Evolutionary conservation across 2,113 vertebrate genomes (phyloP).

Genomic region (Apaloderma vittatum): DNA sequence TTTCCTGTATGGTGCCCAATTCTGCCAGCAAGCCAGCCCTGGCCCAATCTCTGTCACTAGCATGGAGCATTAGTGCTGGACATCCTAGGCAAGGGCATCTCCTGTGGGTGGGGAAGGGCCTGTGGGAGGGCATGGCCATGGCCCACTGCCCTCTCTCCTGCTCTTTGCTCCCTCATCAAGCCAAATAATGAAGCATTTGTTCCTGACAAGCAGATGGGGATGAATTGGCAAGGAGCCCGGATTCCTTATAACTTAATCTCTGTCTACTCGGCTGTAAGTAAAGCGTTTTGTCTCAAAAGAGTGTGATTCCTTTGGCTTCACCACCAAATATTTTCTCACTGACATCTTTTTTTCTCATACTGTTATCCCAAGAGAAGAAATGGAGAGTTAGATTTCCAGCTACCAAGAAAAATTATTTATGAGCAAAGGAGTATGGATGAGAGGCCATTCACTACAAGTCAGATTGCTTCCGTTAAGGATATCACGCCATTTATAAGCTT

Average conservation of each 20-base stretch:
- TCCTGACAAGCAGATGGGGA: constrained; percentile 30
- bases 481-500: background rate
- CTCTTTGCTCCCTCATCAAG: background rate
- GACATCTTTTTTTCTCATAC: background rate
- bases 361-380: background rate
- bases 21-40: background rate
- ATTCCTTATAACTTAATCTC: constrained; percentile 47
- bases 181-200: background rate
- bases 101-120: background rate
- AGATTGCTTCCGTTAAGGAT: background rate
- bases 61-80: background rate
- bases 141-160: background rate
- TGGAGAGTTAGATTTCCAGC: background rate
- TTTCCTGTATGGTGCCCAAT: background rate
- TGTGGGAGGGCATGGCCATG: background rate
- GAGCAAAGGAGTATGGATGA: background rate
- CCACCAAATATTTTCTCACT: constrained; percentile 24
- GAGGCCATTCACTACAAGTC: background rate
- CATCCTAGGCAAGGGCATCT: background rate
- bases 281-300: constrained; percentile 41
- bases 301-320: background rate
- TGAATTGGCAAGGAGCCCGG: constrained; percentile 28
- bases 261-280: constrained; percentile 32
- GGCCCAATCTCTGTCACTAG: background rate
- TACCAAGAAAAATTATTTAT: background rate